These are phyloP conservation scores for Triplophysa rosa DNA, from an alignment of 2,113 vertebrate genomes.

Conservation along the genomic window DNA sequence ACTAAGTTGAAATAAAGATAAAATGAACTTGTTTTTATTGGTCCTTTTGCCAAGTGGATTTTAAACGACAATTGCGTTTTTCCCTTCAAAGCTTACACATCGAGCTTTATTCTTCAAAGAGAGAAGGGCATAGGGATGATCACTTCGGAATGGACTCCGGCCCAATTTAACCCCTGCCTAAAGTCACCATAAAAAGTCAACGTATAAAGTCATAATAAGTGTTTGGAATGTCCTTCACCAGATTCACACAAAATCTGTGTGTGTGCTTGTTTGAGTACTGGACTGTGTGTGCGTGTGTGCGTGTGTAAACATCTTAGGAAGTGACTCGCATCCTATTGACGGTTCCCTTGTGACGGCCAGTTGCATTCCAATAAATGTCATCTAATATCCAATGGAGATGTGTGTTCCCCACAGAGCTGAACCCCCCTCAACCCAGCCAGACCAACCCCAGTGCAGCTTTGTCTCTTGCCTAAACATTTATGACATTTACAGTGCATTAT, in stretches of 20 bases:
- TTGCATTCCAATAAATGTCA: conserved; percentile 55
- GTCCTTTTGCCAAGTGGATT: too few relatives aligned
- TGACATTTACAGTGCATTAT: conserved; percentile 55
- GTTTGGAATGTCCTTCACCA: too few relatives aligned
- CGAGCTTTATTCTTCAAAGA: too few relatives aligned
- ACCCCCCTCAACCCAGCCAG: conserved; percentile 1
- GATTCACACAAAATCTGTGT: not conserved
- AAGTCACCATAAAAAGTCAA: too few relatives aligned
- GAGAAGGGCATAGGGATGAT: too few relatives aligned
- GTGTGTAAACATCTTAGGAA: conserved; percentile 52
- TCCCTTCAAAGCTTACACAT: too few relatives aligned
- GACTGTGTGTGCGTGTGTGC: conserved; percentile 36
- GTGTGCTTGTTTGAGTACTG: conserved; percentile 8
- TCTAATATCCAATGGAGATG: conserved; percentile 45
- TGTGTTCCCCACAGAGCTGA: conserved; percentile 31
- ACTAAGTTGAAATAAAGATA: too few relatives aligned
- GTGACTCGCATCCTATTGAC: conserved; percentile 52
- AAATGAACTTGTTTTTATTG: too few relatives aligned
- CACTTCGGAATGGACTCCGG: too few relatives aligned
- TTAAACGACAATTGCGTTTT: too few relatives aligned
- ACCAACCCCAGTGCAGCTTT: conserved; percentile 1
- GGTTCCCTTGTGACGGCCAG: conserved; percentile 40
- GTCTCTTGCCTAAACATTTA: conserved; percentile 47
- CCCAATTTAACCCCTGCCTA: too few relatives aligned
- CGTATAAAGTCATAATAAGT: too few relatives aligned